phyloP scores from a whole-genome alignment of 30 jellyfish, hydroid and myxozoan genomes.

The Aurelia aurita complex sp. Pacific region DNA sequence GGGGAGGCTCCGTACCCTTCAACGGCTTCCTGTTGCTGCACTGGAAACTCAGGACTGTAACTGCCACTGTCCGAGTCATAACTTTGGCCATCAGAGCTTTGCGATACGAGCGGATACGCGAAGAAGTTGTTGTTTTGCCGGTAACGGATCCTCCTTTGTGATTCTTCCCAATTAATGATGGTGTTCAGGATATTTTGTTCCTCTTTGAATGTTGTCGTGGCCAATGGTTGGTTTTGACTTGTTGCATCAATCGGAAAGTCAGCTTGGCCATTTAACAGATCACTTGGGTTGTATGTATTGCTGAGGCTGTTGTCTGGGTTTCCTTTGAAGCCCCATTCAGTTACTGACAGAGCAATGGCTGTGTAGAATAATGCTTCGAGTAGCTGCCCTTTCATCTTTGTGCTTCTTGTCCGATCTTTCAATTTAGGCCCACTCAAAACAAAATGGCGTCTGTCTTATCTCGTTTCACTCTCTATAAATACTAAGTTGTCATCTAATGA shows the following conservation, averaged over 20 bases:
- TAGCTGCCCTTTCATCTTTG: slow-evolving; percentile 28
- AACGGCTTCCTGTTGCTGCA: neutral
- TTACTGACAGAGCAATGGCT: slow-evolving; percentile 33
- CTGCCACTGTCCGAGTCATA: slow-evolving; percentile 4
- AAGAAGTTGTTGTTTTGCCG: slow-evolving; percentile 8
- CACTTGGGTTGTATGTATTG: slow-evolving; percentile 22
- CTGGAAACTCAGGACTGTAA: neutral
- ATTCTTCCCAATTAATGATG: slow-evolving; percentile 56
- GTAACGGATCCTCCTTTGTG: slow-evolving; percentile 11
- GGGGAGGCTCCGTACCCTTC: slow-evolving; percentile 14
- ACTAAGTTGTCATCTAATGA: too few species aligned
- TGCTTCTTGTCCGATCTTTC: neutral
- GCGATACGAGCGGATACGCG: slow-evolving; percentile 61
- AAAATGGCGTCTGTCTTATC: too few species aligned
- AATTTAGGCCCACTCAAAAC: neutral
- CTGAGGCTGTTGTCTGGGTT: neutral
- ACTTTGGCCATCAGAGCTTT: slow-evolving; percentile 10
- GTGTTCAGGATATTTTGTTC: slow-evolving; percentile 40
- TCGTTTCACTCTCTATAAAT: too few species aligned
- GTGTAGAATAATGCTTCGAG: slow-evolving; percentile 35
- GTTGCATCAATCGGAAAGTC: neutral
- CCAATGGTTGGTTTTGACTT: neutral
- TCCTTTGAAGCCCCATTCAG: slow-evolving; percentile 45
- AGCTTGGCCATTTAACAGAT: slow-evolving; percentile 9
- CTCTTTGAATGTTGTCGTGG: slow-evolving; percentile 14